Base-by-base conservation (phyloP, 2,113 vertebrate genomes). In the Lasiurus cinereus region DNA sequence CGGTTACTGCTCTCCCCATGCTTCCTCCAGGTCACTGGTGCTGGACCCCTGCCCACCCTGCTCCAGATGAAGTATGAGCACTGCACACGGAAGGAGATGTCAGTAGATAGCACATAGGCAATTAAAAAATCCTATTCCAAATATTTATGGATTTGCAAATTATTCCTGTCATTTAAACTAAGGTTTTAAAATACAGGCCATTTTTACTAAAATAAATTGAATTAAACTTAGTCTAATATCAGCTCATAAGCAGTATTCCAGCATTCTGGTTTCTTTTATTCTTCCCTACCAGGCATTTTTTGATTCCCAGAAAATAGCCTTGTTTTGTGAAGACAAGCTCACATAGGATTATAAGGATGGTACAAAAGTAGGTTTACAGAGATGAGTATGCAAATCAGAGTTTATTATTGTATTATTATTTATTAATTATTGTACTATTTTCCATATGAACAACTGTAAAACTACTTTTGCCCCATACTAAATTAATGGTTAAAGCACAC, bases 111-210 rank as follows among this genome's bases (percentile, higher is more conserved):
- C 5, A 39, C 39, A 39, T 39, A 39, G 39, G 39, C 39, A 39
- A 39, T 39, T 39, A 39, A 46, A 52, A 96, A 83, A 64, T 15
- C 18, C 62, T 94, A 48, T 70, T 95, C 84, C 48, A 96, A 86
- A 91, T 93, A 93, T 94, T 93, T 96, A 93, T 79, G 83, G 43
- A 91, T 95, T 95, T 95, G 5, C 74, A 95, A 96, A 83, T 93
- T 95, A 89, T 27, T 76, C 64, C 36, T 93, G 76, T 93, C 92
- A 90, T 87, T 95, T 96, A 93, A 95, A 94, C 64, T 94, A 96
- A 96, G 79, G 69, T 88, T 95, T 93, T 94, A 79, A 96, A 96
- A 94, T 78, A 64, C 16, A 93, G 39, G 74, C 64, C 54, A 83
- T 83, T 96, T 91, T 93, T 88, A 87, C 70, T 87, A 94, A 89